These are phyloP conservation scores for Danaus chrysippus DNA, from an alignment of 2,888 invertebrate species.

Conservation along the genomic window DNA sequence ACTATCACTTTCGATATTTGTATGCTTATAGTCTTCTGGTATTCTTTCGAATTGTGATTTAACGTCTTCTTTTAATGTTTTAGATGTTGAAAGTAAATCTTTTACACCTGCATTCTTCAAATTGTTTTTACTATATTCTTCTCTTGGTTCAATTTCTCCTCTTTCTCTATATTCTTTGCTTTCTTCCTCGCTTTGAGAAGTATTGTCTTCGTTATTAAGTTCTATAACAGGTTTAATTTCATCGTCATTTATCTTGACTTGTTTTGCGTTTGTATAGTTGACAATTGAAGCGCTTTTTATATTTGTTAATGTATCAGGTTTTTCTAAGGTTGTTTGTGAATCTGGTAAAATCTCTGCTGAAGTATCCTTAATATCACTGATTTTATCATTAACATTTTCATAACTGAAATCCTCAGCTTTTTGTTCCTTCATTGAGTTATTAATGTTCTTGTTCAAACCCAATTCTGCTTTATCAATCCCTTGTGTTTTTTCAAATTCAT, in stretches of 20 bases:
- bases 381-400: conserved; percentile 49
- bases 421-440: conserved; percentile 38
- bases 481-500: conserved; percentile 10
- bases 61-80: conserved; percentile 40
- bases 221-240: conserved; percentile 69
- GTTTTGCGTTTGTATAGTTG: conserved; percentile 34
- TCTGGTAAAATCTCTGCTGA: conserved; percentile 29
- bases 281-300: conserved; percentile 35
- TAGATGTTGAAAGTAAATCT: conserved; percentile 19
- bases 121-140: conserved; percentile 14
- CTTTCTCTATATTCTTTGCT: conserved; percentile 33
- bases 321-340: conserved; percentile 18
- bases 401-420: conserved; percentile 54
- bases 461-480: conserved; percentile 30
- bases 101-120: conserved; percentile 36
- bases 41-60: conserved; percentile 73
- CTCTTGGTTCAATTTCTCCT: conserved; percentile 20
- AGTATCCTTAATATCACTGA: background rate
- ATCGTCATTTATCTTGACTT: conserved; percentile 53
- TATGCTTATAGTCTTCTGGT: conserved; percentile 66
- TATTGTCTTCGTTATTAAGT: conserved; percentile 51
- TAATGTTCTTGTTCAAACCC: conserved; percentile 26
- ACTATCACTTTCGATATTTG: conserved; percentile 31
- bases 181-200: conserved; percentile 36
- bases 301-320: conserved; percentile 11